phyloP scores from a whole-genome alignment of 2,113 vertebrate genomes.

The Procapra przewalskii region DNA sequence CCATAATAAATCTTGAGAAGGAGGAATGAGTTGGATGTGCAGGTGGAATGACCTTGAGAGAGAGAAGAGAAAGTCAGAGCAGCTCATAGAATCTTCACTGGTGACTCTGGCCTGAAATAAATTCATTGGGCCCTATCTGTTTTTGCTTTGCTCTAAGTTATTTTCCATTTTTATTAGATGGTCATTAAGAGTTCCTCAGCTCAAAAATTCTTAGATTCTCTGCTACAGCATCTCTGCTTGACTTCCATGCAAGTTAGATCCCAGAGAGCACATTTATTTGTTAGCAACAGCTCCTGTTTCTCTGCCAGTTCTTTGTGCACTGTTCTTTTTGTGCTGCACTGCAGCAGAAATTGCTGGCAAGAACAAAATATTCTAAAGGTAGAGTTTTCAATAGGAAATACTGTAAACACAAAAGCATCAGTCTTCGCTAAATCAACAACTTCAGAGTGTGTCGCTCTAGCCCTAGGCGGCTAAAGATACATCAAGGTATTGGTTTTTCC shows the following conservation, averaged over 20 bases:
- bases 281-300: not conserved
- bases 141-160: not conserved
- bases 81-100: too few species aligned
- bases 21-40: not conserved
- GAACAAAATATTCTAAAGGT: not conserved
- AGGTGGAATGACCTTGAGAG: not conserved
- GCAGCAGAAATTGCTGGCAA: not conserved
- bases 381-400: slow-evolving; percentile 6
- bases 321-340: not conserved
- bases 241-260: not conserved
- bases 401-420: not conserved
- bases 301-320: not conserved
- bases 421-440: not conserved
- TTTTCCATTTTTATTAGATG: not conserved
- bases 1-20: not conserved
- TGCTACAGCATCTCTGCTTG: not conserved
- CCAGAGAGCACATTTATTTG: not conserved
- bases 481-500: not conserved
- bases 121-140: not conserved
- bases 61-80: not conserved
- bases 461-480: not conserved
- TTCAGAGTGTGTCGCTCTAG: not conserved
- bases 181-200: not conserved
- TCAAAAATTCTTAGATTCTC: not conserved
- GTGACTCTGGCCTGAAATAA: not conserved